Percentiles rank a stretch among this genome's conserved stretches.
Evolutionary conservation across 2,113 vertebrate species (phyloP).

Genomic region (Boulengeromyrus knoepffleri): DNA sequence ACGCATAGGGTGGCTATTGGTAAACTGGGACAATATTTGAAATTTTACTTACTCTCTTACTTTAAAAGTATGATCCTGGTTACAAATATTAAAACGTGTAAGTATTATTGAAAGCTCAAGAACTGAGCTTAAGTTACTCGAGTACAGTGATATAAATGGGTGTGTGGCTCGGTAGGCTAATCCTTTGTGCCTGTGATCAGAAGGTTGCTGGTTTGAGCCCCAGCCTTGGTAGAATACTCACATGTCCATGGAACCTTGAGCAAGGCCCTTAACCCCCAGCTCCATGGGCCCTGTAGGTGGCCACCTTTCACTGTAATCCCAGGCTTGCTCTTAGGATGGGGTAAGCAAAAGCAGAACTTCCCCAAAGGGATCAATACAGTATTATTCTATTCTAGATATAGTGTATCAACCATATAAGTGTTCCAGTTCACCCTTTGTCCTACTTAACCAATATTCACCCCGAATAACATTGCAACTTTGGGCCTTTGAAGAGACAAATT

Average conservation of each 20-base stretch:
- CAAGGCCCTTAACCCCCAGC: not conserved
- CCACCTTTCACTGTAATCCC: not conserved
- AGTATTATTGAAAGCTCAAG: not conserved
- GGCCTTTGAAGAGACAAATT: not conserved
- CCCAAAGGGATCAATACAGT: not conserved
- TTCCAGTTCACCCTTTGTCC: not conserved
- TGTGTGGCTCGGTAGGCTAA: not conserved
- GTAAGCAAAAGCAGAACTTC: not conserved
- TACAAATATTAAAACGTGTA: too few relatives aligned
- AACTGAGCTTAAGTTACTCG: not conserved
- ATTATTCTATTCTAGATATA: not conserved
- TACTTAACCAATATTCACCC: not conserved
- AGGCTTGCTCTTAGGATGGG: not conserved
- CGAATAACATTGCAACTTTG: not conserved
- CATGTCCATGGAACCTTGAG: not conserved
- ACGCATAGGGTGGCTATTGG: not conserved
- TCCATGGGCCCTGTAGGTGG: not conserved
- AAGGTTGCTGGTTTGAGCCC: not conserved
- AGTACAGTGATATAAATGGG: not conserved
- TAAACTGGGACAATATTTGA: not conserved
- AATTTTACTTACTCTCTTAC: not conserved
- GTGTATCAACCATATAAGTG: not conserved
- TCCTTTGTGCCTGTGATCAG: not conserved
- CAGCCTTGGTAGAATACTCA: not conserved
- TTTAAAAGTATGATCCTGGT: not conserved